These are phyloP conservation scores for Muscidifurax raptorellus DNA, from an alignment of 1,140 invertebrate species.

Conservation along the genomic window DNA sequence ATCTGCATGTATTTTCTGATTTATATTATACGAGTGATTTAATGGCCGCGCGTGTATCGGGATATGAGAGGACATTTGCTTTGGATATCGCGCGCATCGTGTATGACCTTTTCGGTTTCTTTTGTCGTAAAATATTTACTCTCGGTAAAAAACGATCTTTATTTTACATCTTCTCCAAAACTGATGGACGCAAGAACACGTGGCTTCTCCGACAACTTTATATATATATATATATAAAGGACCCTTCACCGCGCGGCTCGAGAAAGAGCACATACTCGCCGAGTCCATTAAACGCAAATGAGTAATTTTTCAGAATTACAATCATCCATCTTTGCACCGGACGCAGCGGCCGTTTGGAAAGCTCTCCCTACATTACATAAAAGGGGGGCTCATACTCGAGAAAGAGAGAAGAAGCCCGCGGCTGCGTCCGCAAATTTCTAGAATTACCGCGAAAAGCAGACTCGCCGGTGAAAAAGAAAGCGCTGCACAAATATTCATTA, in stretches of 20 bases:
- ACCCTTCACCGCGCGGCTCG: not conserved
- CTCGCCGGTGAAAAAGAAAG: not conserved
- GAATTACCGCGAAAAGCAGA: slow-evolving; percentile 31
- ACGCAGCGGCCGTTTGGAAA: not conserved
- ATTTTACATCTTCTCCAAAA: not conserved
- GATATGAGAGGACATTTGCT: not conserved
- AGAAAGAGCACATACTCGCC: not conserved
- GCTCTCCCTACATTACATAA: not conserved
- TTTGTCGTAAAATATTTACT: not conserved
- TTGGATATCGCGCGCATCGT: not conserved
- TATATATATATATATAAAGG: not conserved
- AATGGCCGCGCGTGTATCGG: not conserved
- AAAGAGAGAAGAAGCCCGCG: not conserved
- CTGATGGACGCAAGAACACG: not conserved
- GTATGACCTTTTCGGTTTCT: not conserved
- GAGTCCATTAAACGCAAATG: slow-evolving; percentile 35
- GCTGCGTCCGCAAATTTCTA: slow-evolving; percentile 35
- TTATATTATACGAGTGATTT: not conserved
- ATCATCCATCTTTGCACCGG: slow-evolving; percentile 11
- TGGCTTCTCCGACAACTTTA: not conserved
- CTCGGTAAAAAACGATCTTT: not conserved
- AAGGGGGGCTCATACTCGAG: not conserved
- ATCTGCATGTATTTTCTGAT: not conserved
- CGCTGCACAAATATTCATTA: slow-evolving; percentile 44
- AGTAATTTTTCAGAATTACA: slow-evolving; percentile 45